Evolutionary conservation across 2,113 vertebrate species (phyloP).

Genomic region (Dinomys branickii): DNA sequence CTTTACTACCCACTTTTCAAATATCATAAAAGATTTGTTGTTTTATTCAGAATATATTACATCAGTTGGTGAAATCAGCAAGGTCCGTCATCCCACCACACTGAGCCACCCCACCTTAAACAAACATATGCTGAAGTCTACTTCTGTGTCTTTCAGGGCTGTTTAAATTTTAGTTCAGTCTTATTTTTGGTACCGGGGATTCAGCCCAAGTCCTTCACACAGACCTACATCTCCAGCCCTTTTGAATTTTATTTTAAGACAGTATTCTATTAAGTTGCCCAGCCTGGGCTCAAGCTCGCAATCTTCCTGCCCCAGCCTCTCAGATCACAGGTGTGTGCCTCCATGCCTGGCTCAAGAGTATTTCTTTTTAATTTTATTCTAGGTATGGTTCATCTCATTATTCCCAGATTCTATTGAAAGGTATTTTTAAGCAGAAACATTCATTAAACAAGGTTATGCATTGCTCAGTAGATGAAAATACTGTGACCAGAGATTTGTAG

Average conservation of each 20-base stretch:
- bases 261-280: neutral
- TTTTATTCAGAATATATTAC: neutral
- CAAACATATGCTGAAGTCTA: neutral
- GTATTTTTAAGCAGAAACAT: neutral
- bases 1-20: constrained; percentile 29
- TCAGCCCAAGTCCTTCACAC: neutral
- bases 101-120: neutral
- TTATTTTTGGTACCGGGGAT: neutral
- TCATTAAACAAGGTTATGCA: neutral
- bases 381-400: neutral
- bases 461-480: neutral
- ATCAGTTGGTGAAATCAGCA: neutral
- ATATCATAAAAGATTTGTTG: neutral
- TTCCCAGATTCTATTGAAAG: neutral
- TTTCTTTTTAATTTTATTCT: neutral
- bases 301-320: neutral
- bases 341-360: neutral
- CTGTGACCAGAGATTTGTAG: neutral
- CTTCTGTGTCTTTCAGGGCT: neutral
- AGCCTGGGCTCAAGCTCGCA: neutral
- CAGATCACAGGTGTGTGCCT: neutral
- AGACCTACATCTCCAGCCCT: neutral
- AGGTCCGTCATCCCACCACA: neutral
- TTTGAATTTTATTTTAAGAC: neutral
- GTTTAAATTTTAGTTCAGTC: neutral